Percentiles rank a stretch among this genome's conserved stretches.
Evolutionary conservation across 23 tunicate species (phyloP).

Genomic region (Aplidium turbinatum): DNA sequence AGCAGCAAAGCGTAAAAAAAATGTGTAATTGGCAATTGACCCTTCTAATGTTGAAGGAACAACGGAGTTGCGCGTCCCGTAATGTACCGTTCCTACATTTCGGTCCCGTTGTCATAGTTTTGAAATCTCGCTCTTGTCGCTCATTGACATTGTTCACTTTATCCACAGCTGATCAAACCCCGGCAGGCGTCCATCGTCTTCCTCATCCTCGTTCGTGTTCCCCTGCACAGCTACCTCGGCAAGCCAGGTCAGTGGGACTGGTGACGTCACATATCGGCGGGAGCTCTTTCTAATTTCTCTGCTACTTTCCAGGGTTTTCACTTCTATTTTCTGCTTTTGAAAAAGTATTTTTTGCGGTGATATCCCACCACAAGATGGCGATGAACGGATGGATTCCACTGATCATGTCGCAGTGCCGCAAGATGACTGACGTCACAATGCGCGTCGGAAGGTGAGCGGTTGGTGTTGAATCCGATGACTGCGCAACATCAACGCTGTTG

Average conservation of each 20-base stretch:
- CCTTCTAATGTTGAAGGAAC: too few species aligned
- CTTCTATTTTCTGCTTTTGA: neutral
- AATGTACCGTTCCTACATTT: too few species aligned
- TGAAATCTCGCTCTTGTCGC: neutral
- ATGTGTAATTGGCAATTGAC: too few species aligned
- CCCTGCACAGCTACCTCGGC: neutral
- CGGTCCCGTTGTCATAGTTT: too few species aligned
- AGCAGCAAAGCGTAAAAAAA: too few species aligned
- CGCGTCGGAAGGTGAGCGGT: neutral
- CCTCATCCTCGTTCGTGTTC: neutral
- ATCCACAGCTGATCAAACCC: neutral
- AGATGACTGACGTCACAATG: neutral
- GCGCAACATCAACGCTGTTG: too few species aligned
- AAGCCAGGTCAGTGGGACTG: too few species aligned
- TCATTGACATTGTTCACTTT: neutral
- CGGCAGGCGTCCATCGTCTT: neutral
- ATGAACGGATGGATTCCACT: neutral
- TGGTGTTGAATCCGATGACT: neutral
- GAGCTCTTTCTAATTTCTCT: too few species aligned
- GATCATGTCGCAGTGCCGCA: slow-evolving; percentile 5
- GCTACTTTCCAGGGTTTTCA: too few species aligned
- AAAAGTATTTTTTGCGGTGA: neutral
- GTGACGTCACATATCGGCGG: too few species aligned
- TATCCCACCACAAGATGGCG: slow-evolving; percentile 8
- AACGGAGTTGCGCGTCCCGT: too few species aligned